These are phyloP conservation scores for Paradoxurus hermaphroditus DNA, from an alignment of 2,113 vertebrate species.

Conservation along the genomic window DNA sequence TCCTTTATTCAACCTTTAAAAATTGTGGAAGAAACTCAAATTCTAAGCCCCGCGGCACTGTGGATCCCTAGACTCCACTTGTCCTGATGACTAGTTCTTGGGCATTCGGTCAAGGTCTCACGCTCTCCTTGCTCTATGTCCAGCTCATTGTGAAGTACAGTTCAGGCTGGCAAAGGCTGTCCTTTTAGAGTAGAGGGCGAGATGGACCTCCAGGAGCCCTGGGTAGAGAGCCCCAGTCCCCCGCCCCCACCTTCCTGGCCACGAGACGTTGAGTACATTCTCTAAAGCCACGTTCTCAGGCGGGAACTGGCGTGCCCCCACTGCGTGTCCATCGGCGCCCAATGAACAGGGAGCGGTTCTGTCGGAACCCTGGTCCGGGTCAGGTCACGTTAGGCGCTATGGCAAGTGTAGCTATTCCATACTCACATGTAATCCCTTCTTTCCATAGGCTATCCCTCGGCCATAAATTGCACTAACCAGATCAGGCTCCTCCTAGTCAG, in stretches of 20 bases:
- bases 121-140: not conserved
- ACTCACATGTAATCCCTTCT: conserved; percentile 96
- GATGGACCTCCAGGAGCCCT: not conserved
- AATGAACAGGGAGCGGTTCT: not conserved
- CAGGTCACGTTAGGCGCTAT: not conserved
- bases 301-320: not conserved
- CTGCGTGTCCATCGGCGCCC: not conserved
- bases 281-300: not conserved
- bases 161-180: not conserved
- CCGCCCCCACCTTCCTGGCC: not conserved
- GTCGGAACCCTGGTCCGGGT: not conserved
- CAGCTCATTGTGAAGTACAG: not conserved
- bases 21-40: not conserved
- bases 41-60: not conserved
- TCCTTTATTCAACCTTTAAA: not conserved
- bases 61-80: too few relatives aligned
- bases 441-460: conserved; percentile 96
- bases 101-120: not conserved
- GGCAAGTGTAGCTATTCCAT: conserved; percentile 36
- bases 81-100: not conserved
- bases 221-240: not conserved
- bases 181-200: not conserved
- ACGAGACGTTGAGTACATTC: not conserved
- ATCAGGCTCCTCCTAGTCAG: conserved; percentile 92
- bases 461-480: conserved; percentile 98